Conservation (phyloP, 2,888 invertebrate genomes). For the Clistopyga incitator region DNA sequence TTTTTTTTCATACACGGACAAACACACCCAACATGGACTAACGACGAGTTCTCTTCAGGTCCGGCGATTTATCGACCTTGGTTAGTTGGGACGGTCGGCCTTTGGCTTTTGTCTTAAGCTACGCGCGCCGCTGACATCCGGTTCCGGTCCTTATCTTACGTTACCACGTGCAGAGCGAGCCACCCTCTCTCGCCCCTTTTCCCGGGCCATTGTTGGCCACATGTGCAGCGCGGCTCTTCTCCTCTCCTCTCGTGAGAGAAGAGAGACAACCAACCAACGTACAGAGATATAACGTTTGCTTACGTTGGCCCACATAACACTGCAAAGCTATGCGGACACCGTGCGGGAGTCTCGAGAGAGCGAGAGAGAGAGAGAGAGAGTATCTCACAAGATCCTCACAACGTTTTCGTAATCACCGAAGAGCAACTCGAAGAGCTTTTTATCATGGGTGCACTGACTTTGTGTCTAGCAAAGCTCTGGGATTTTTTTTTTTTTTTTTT, state of each 20-base stretch:
- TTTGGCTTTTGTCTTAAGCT: constrained; percentile 74
- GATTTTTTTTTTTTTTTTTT: not conserved
- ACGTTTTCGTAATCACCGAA: constrained; percentile 58
- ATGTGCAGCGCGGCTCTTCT: constrained; percentile 71
- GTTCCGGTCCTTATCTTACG: constrained; percentile 80
- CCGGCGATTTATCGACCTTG: constrained; percentile 66
- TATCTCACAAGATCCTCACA: constrained; percentile 58
- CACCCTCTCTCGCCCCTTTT: constrained; percentile 55
- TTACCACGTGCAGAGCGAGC: constrained; percentile 74
- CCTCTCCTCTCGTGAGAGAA: constrained; percentile 15
- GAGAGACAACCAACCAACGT: constrained; percentile 12
- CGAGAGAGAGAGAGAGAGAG: too few relatives aligned
- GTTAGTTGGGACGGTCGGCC: constrained; percentile 48
- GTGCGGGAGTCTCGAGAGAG: constrained; percentile 54
- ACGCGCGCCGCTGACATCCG: constrained; percentile 74
- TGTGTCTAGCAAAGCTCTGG: not conserved
- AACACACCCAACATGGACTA: not conserved
- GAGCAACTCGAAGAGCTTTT: constrained; percentile 39
- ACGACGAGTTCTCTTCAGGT: not conserved
- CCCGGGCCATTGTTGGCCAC: constrained; percentile 76
- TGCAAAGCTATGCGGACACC: constrained; percentile 65
- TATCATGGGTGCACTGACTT: constrained; percentile 36
- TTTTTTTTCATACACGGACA: not conserved
- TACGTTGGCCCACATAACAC: constrained; percentile 76
- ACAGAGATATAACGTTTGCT: constrained; percentile 72